phyloP scores from a whole-genome alignment of 1,140 invertebrate genomes.

The Chlorops oryzae region DNA sequence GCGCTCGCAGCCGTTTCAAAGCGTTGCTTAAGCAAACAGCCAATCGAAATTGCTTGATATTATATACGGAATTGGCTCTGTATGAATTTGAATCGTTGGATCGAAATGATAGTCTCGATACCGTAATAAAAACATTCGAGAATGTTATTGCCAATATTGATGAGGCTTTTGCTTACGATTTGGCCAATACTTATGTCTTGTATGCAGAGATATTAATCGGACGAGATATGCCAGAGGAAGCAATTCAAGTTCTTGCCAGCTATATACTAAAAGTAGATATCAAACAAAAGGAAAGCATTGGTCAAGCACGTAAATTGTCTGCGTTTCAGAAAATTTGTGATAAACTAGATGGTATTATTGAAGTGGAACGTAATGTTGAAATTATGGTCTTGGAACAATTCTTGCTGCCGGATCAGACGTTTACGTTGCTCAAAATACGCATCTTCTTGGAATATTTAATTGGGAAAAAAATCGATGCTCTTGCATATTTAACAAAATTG shows the following conservation, averaged over 20 bases:
- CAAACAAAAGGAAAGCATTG: not conserved
- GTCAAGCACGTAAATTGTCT: slow-evolving; percentile 10
- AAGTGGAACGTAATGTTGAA: slow-evolving; percentile 19
- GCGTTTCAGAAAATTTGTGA: slow-evolving; percentile 13
- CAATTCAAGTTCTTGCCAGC: not conserved
- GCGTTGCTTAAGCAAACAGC: slow-evolving; percentile 51
- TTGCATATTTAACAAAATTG: slow-evolving; percentile 39
- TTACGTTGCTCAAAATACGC: slow-evolving; percentile 54
- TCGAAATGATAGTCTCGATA: slow-evolving; percentile 43
- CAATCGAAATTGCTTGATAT: slow-evolving; percentile 54
- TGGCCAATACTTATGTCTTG: slow-evolving; percentile 19
- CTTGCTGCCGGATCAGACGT: slow-evolving; percentile 51
- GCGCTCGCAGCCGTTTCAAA: slow-evolving; percentile 52
- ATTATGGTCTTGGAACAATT: slow-evolving; percentile 30
- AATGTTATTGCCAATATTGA: slow-evolving; percentile 39
- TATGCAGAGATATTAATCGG: slow-evolving; percentile 31
- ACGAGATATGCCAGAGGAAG: not conserved
- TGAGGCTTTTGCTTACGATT: slow-evolving; percentile 15
- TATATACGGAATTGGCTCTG: slow-evolving; percentile 59
- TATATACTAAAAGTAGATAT: not conserved
- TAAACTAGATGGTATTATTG: slow-evolving; percentile 7
- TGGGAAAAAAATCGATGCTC: slow-evolving; percentile 32
- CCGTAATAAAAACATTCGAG: slow-evolving; percentile 40
- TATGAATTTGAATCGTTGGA: slow-evolving; percentile 54
- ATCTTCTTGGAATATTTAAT: slow-evolving; percentile 51